These are phyloP conservation scores for Notoglanidium macrostoma DNA, from an alignment of 2,797 vertebrate species.

Conservation along the genomic window DNA sequence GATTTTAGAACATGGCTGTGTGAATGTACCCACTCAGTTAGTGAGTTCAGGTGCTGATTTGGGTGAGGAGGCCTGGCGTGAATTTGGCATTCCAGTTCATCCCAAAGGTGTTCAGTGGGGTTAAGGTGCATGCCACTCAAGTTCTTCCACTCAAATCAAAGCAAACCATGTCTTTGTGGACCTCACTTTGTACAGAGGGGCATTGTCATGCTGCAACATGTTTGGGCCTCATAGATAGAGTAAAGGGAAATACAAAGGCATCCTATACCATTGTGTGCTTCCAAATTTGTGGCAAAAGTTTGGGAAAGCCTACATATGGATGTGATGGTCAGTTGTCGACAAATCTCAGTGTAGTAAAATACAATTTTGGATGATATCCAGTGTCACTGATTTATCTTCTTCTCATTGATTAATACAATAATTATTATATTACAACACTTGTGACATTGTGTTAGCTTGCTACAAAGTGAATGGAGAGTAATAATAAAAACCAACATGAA, in stretches of 20 bases:
- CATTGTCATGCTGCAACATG: not conserved
- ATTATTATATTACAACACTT: not conserved
- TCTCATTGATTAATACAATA: not conserved
- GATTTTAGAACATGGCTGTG: not conserved
- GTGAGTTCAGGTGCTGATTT: not conserved
- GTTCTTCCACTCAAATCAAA: not conserved
- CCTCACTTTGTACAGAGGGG: too few species aligned
- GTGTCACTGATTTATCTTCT: not conserved
- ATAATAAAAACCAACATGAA: not conserved
- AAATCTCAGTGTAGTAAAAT: not conserved
- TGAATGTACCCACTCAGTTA: not conserved
- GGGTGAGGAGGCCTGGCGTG: not conserved
- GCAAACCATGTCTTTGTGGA: not conserved
- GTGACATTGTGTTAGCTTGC: not conserved
- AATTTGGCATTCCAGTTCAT: too few species aligned
- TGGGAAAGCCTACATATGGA: not conserved
- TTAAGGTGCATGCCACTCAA: not conserved
- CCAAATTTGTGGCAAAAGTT: not conserved
- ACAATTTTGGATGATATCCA: not conserved
- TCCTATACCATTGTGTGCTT: not conserved
- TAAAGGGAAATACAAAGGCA: not conserved
- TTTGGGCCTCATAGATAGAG: not conserved
- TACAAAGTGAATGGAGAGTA: not conserved
- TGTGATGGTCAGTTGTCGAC: not conserved
- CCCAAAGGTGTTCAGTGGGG: not conserved